Percentiles rank a stretch among this genome's conserved stretches.
phyloP scores from a whole-genome alignment of 2,888 invertebrate genomes.

The Adelognathus sp. region DNA sequence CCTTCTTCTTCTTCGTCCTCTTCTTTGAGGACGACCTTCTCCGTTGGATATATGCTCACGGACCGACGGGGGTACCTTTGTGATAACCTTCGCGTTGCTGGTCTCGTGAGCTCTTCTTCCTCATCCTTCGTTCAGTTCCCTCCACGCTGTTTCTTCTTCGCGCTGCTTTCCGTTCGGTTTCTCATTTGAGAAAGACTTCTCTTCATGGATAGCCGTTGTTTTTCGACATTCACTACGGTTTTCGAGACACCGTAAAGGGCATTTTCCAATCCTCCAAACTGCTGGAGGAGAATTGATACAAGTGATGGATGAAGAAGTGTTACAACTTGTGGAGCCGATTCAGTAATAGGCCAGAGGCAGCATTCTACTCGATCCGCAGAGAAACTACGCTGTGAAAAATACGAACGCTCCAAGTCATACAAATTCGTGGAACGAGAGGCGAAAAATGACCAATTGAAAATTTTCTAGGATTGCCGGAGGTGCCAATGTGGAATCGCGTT shows the following conservation, averaged over 20 bases:
- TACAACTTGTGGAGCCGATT: slow-evolving; percentile 27
- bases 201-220: not conserved
- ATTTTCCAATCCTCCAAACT: not conserved
- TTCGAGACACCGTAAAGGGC: slow-evolving; percentile 28
- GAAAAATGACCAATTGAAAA: slow-evolving; percentile 22
- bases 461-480: not conserved
- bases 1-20: slow-evolving; percentile 59
- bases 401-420: slow-evolving; percentile 1
- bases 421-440: slow-evolving; percentile 26
- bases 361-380: slow-evolving; percentile 33
- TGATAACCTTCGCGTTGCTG: slow-evolving; percentile 45
- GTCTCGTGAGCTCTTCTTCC: slow-evolving; percentile 42
- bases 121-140: slow-evolving; percentile 49
- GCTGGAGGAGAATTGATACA: not conserved
- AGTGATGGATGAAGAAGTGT: slow-evolving; percentile 30
- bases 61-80: slow-evolving; percentile 5
- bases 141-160: slow-evolving; percentile 43
- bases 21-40: slow-evolving; percentile 49
- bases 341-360: slow-evolving; percentile 11
- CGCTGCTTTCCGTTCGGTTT: slow-evolving; percentile 18
- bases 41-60: slow-evolving; percentile 48
- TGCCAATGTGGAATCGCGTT: slow-evolving; percentile 18
- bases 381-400: slow-evolving; percentile 33
- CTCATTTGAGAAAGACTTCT: slow-evolving; percentile 23
- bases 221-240: slow-evolving; percentile 45